A percentile compares a stretch with the other conserved stretches of the same genome.
phyloP scores from a whole-genome alignment of 1,140 invertebrate species.

The Lanistes nyassanus region DNA sequence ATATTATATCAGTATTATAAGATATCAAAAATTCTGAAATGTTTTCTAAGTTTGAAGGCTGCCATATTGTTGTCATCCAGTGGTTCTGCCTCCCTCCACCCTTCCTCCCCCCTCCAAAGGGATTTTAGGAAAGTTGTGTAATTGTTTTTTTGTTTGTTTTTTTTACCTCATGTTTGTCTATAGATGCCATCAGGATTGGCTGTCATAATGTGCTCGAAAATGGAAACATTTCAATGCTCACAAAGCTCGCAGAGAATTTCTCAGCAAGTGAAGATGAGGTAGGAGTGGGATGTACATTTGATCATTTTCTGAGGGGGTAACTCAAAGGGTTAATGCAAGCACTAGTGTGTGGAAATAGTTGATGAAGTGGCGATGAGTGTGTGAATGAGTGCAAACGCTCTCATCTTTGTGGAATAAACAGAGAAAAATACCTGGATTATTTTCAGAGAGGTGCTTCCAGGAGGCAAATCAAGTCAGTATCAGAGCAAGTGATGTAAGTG shows the following conservation, averaged over 20 bases:
- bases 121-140: too few relatives aligned
- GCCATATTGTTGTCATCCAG: too few relatives aligned
- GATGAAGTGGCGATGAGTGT: too few relatives aligned
- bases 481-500: too few relatives aligned
- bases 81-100: too few relatives aligned
- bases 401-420: too few relatives aligned
- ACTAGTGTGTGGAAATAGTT: neutral
- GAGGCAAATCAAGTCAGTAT: neutral
- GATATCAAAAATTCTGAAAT: too few relatives aligned
- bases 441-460: neutral
- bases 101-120: too few relatives aligned
- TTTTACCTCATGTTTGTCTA: constrained; percentile 5
- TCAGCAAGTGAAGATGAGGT: constrained; percentile 41
- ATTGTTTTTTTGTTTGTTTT: too few relatives aligned
- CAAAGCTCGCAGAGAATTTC: constrained; percentile 37
- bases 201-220: constrained; percentile 27
- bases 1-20: too few relatives aligned
- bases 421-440: neutral
- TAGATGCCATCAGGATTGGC: constrained; percentile 37
- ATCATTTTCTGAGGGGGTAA: neutral
- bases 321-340: neutral
- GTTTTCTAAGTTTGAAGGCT: too few relatives aligned
- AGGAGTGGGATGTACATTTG: neutral
- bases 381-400: neutral
- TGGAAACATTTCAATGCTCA: constrained; percentile 22